Percentiles rank a stretch among this genome's conserved stretches.
These are phyloP conservation scores for Gouania willdenowi DNA, from an alignment of 2,797 vertebrate species.

Conservation along the genomic window DNA sequence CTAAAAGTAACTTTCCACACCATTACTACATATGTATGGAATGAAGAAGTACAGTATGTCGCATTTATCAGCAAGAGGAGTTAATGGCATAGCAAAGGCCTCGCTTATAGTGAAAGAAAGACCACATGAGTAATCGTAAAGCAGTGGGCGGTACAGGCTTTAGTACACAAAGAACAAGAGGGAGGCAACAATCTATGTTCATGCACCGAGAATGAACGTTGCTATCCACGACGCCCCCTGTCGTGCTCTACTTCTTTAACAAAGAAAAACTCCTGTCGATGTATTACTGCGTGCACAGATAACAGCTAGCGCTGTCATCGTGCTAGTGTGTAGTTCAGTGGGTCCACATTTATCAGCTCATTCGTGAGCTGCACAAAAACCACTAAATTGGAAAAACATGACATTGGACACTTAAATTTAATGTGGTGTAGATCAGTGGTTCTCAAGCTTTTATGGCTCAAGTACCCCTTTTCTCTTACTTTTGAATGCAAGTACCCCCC, in stretches of 20 bases:
- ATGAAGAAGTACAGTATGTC: too few species aligned
- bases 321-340: constrained; percentile 17
- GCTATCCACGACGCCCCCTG: constrained; percentile 47
- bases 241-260: constrained; percentile 48
- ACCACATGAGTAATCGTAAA: constrained; percentile 64
- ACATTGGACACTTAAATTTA: too few species aligned
- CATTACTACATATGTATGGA: too few species aligned
- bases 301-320: constrained; percentile 37
- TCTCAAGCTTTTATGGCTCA: too few species aligned
- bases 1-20: too few species aligned
- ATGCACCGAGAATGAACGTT: constrained; percentile 42
- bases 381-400: too few species aligned
- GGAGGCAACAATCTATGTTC: constrained; percentile 38
- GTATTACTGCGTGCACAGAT: constrained; percentile 51
- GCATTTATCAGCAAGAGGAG: constrained; percentile 59
- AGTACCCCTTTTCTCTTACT: too few species aligned
- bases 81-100: constrained; percentile 51
- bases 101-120: constrained; percentile 40
- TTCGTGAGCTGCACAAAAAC: constrained; percentile 16
- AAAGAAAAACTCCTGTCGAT: constrained; percentile 43
- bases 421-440: too few species aligned
- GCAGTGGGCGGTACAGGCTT: constrained; percentile 39
- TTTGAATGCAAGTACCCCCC: too few species aligned
- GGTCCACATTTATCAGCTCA: constrained; percentile 31
- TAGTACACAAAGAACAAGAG: constrained; percentile 36